Base-by-base conservation (phyloP, 2,113 vertebrate species). In the Odontophorus gujanensis region DNA sequence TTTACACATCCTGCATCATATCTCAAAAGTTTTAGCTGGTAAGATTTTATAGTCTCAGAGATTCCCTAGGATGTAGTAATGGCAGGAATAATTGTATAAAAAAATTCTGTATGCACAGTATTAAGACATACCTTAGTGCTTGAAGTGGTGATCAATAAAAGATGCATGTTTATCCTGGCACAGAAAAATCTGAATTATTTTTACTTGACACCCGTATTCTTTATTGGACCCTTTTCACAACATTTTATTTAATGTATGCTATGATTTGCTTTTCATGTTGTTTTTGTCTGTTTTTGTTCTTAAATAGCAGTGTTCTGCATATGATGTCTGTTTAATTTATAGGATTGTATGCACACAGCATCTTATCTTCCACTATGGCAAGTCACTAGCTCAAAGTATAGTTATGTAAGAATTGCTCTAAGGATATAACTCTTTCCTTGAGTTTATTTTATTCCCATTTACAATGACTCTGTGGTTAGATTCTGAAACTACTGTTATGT, bases 111-210 rank as follows among this genome's bases (percentile, higher is more conserved):
- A 6, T 20, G 16, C 13, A 10, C 3, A 32, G 13, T 48, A 22
- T 57, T 61, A 19, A 53, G 32, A 63, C 15, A n/a, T 14, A 53
- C 4, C 85, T 76, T 66, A 50, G 65, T 34, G 42, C 13, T 36
- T 72, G 34, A 73, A 43, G 59, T 40, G 14, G 3, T 25, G 13
- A 0, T 0, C 22, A 57, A 68, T 82, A 34, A 75, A 30, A 75
- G 59, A 17, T 36, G 3, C 15, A 38, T 62, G 8, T 6, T 50
- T 61, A 47, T 12, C 67, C 57, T 58, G 26, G 40, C 5, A 51
- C 63, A 79, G 24, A 59, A 38, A 65, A 73, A 13, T 7, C 25
- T 8, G 3, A 55, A 55, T 38, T 48, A 3, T 0, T 81, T 77
- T 73, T 34, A 28, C 67, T 71, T 5, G 4, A 30, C 17, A 25